phyloP scores from a whole-genome alignment of 2,113 vertebrate species.

The Sapajus apella region DNA sequence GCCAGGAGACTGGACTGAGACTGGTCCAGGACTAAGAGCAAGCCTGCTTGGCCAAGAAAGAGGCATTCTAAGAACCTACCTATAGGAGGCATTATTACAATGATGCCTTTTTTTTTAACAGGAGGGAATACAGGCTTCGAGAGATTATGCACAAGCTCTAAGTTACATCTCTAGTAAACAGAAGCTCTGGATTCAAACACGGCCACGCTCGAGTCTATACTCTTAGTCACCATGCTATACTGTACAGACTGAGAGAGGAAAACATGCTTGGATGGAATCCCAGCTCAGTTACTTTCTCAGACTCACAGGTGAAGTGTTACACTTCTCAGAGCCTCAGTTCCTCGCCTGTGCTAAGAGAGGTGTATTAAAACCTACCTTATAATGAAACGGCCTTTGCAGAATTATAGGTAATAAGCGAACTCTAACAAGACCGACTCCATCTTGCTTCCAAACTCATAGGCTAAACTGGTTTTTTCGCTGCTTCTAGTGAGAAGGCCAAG shows the following conservation, averaged over 20 bases:
- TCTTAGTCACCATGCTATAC: fast-evolving
- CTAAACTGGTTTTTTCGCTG: too few relatives aligned
- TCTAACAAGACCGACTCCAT: too few relatives aligned
- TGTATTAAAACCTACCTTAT: neutral
- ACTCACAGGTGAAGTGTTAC: neutral
- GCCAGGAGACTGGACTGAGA: fast-evolving
- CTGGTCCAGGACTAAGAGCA: neutral
- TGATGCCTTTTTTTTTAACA: neutral
- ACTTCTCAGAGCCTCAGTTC: neutral
- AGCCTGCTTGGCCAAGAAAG: neutral
- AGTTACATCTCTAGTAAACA: neutral
- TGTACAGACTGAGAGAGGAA: neutral
- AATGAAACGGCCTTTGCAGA: too few relatives aligned
- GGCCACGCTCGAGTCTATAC: fast-evolving
- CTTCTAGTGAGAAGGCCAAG: too few relatives aligned
- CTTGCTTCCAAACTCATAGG: too few relatives aligned
- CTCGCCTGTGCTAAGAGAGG: neutral
- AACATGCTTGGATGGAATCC: neutral
- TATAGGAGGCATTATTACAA: fast-evolving
- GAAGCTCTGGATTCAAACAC: neutral
- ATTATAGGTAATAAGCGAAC: too few relatives aligned
- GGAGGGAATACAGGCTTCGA: neutral
- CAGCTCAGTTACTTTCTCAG: neutral
- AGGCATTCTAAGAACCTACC: neutral
- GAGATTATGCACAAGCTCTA: too few relatives aligned